Evolutionary conservation across 2,888 invertebrate genomes (phyloP), one percentile per base, ranked within the genome.

Genomic region (Euzophera pinguis): DNA sequence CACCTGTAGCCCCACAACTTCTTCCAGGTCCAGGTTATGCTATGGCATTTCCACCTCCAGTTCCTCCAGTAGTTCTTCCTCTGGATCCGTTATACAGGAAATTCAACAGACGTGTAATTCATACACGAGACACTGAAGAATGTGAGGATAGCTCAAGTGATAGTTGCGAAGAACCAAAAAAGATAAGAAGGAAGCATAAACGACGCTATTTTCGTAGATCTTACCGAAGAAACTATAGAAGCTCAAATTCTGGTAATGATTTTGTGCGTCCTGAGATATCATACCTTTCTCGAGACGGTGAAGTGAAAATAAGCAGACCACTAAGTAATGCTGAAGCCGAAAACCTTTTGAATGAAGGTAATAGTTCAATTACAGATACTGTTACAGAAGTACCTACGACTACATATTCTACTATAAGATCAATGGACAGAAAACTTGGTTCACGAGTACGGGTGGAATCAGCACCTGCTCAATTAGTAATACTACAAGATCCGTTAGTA

Each of bases 281-380:
- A 14, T 75, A 73, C 32, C 34, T 68, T 22, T 57, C 66, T 27
- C 55, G 53, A 52, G 56, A 73, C 45, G 75, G 75, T 10, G 45
- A 45, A 45, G 45, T 45, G 0, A 45, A 45, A 45, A 14, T 45
- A n/a, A 45, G 45, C 1, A 45, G 45, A 32, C 45, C 13, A 5
- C 8, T 45, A 14, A 45, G 32, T 12, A 45, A 32, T 45, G 32
- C 32, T 32, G 45, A 45, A 16, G 45, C 45, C 3, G 16, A 14
- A n/a, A 32, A 45, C 10, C n/a, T 45, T 1, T 12, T 34, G 9
- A 14, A 14, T 16, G 45, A 45, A 10, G 34, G 6, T 1, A 22
- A 41, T 13, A n/a, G n/a, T n/a, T n/a, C n/a, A n/a, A 14, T 13
- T 14, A 48, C 37, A 13, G n/a, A 52, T 43, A 8, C 12, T 22